Conservation (phyloP, 2,113 vertebrate species). For the Dolichallabes microphthalmus region DNA sequence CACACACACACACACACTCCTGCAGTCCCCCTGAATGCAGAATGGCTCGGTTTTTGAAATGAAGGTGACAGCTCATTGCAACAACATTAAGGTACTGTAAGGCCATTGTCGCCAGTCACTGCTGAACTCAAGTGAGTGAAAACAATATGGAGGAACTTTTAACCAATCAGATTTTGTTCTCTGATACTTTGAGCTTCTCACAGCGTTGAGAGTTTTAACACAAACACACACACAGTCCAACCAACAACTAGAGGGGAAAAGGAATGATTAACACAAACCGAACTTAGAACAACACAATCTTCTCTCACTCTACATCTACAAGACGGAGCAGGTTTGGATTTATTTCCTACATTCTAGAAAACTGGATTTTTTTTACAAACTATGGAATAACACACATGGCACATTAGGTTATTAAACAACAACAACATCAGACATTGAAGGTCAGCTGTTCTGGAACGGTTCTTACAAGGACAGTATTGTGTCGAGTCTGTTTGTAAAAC, state of each 20-base stretch:
- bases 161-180: background rate
- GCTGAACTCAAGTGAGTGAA: background rate
- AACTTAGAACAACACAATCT: background rate
- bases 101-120: background rate
- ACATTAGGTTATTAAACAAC: too few relatives aligned
- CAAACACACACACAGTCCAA: background rate
- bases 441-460: too few relatives aligned
- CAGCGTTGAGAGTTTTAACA: background rate
- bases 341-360: too few relatives aligned
- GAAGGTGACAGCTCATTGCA: constrained; percentile 27
- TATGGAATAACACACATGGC: too few relatives aligned
- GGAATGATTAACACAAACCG: background rate
- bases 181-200: background rate
- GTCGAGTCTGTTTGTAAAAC: too few relatives aligned
- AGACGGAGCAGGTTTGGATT: background rate
- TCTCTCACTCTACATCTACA: background rate
- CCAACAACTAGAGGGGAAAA: background rate
- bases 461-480: too few relatives aligned
- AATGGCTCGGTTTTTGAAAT: constrained; percentile 14
- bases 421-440: too few relatives aligned
- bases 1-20: constrained; percentile 6
- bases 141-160: constrained; percentile 19
- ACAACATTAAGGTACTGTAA: background rate
- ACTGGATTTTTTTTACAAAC: too few relatives aligned
- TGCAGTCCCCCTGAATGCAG: constrained; percentile 12